Conservation (phyloP, 2,113 vertebrate genomes). For the Calonectris borealis region DNA sequence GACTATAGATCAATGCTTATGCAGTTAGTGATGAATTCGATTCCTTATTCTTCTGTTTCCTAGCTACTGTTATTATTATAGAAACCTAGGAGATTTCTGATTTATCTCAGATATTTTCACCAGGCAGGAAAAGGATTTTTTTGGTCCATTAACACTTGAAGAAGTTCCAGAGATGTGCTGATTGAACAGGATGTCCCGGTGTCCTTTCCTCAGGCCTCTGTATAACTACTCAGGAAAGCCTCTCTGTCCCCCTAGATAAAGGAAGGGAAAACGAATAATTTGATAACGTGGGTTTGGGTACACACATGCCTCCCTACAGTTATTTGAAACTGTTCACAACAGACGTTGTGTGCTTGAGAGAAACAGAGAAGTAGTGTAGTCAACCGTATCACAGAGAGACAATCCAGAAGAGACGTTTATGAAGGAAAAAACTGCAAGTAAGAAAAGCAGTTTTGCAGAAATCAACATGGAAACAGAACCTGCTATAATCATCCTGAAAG, state of each 20-base stretch:
- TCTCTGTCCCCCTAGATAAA: background rate
- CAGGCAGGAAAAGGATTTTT: background rate
- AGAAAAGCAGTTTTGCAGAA: slow-evolving; percentile 44
- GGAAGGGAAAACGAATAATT: background rate
- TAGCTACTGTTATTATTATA: slow-evolving; percentile 11
- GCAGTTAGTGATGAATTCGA: background rate
- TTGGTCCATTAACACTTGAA: background rate
- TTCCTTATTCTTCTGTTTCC: background rate
- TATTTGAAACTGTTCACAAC: slow-evolving; percentile 33
- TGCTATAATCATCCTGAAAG: slow-evolving; percentile 50
- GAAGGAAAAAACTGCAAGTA: slow-evolving; percentile 46
- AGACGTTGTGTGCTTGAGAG: background rate
- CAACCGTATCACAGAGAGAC: background rate
- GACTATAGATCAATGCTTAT: background rate
- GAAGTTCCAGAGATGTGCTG: background rate
- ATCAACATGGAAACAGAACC: slow-evolving; percentile 67
- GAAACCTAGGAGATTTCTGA: slow-evolving; percentile 13
- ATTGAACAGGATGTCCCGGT: background rate
- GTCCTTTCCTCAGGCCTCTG: background rate
- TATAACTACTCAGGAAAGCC: background rate
- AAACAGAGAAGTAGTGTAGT: background rate
- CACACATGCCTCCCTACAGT: background rate
- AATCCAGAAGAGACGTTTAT: slow-evolving; percentile 35
- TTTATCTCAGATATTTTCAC: background rate
- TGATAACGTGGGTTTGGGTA: background rate